phyloP scores from a whole-genome alignment of 2,113 vertebrate genomes.

The cattle (Bos taurus) region DNA sequence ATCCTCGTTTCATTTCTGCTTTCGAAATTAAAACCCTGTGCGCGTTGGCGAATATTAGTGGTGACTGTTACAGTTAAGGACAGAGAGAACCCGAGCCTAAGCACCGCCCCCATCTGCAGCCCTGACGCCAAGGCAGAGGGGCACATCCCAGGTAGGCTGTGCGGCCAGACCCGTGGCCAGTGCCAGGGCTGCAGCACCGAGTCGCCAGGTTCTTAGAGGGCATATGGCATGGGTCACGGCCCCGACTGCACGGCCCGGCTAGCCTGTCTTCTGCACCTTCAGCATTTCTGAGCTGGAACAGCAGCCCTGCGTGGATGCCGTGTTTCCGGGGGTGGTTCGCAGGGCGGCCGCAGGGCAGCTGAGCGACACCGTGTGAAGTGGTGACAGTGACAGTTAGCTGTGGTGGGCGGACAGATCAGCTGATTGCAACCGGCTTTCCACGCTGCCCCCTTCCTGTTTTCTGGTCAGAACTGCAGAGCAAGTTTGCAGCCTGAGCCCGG shows the following conservation, averaged over 20 bases:
- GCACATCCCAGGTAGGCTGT: no score
- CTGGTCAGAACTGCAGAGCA: constrained; percentile 59
- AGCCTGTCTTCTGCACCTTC: not conserved
- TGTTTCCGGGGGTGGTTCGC: not conserved
- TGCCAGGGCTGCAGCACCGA: not conserved
- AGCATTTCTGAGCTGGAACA: not conserved
- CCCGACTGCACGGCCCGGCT: not conserved
- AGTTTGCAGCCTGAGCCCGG: constrained; percentile 4
- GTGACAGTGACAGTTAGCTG: constrained; percentile 61
- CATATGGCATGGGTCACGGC: fast-evolving
- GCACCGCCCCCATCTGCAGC: not conserved
- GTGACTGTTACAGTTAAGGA: not conserved
- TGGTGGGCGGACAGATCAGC: constrained; percentile 58
- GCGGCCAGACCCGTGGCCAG: fast-evolving
- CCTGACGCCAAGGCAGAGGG: not conserved
- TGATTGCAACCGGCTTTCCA: constrained; percentile 69
- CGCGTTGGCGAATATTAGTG: not conserved
- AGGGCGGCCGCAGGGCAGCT: not conserved
- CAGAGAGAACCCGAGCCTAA: not conserved
- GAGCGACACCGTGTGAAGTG: not conserved
- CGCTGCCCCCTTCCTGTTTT: constrained; percentile 80
- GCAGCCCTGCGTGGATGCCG: no score
- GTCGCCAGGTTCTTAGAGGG: not conserved
- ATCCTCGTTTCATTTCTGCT: constrained; percentile 56
- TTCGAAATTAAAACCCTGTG: constrained; percentile 3